A percentile compares a stretch with the other conserved stretches of the same genome.
phyloP scores from a whole-genome alignment of 1,140 invertebrate species.

The Holcopasites calliopsidis region DNA sequence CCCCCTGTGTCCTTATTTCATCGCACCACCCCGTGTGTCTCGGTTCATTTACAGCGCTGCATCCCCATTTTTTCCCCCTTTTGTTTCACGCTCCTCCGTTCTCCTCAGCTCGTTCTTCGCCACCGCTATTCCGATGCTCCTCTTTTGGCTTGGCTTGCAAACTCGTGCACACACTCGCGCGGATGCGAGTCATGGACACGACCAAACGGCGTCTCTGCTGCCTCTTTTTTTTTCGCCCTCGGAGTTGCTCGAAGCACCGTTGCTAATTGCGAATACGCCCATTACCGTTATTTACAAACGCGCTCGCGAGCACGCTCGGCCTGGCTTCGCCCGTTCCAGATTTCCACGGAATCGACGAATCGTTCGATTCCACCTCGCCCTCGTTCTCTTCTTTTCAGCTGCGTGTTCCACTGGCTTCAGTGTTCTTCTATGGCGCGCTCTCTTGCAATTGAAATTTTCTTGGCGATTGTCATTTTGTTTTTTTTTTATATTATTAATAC shows the following conservation, averaged over 20 bases:
- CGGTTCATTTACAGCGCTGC: slow-evolving; percentile 31
- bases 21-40: slow-evolving; percentile 32
- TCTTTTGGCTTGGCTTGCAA: slow-evolving; percentile 35
- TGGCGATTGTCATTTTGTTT: too few relatives aligned
- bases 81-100: slow-evolving; percentile 26
- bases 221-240: slow-evolving; percentile 38
- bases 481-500: too few relatives aligned
- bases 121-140: slow-evolving; percentile 4
- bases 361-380: slow-evolving; percentile 18
- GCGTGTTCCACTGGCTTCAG: neutral
- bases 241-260: slow-evolving; percentile 26
- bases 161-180: neutral
- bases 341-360: slow-evolving; percentile 36
- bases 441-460: too few relatives aligned
- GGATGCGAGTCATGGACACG: neutral
- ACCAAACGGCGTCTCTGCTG: slow-evolving; percentile 38
- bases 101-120: slow-evolving; percentile 4
- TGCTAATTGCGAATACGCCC: slow-evolving; percentile 55
- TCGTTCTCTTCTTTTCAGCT: neutral
- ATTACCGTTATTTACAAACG: slow-evolving; percentile 52
- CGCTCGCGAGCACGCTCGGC: neutral
- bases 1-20: neutral
- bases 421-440: neutral
- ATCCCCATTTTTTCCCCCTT: slow-evolving; percentile 20
- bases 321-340: slow-evolving; percentile 15